Evolutionary conservation across 2,797 vertebrate genomes (phyloP), one percentile per base, ranked within the genome.

Genomic region (Hyperoplus immaculatus): DNA sequence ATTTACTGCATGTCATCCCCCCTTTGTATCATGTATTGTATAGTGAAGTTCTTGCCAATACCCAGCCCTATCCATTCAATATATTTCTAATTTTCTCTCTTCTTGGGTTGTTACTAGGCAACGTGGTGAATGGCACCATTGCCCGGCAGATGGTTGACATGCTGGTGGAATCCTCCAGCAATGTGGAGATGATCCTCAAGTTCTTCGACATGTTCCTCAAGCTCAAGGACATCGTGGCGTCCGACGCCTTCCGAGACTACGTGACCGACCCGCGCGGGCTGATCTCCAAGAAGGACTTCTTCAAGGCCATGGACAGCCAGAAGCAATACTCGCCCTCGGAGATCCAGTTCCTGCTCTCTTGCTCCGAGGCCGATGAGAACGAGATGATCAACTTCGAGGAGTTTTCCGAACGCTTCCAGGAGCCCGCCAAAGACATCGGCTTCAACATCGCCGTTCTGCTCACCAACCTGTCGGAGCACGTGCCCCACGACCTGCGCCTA

Each of bases 161-260:
- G 98, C 92, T 99, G 66, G 98, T 99, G 80, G 98, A 99, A 77
- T 99, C 98, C 2, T 99, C 98, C 9, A 98, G 97, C 94, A 99
- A 99, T 0, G 98, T 99, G 87, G 98, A 98, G 90, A 98, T 99
- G 97, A 99, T 99, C 89, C 97, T 99, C 61, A 99, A 99, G 90
- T 99, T 99, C 95, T 99, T 99, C 0, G 97, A 99, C 94, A 99
- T 98, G 97, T 99, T 99, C 95, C 96, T 99, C 5, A 99, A 99
- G 89, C 95, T 99, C 69, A 97, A 98, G 77, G 98, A 99, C 93
- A 99, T 99, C 1, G 97, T 98, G 64, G 96, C 96, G 0, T 99
- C 98, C 0, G 98, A 99, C 8, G 98, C 98, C 57, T 99, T 99
- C 96, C 93, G 95, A 11, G 96, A 98, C 83, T 99, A 97, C 1